Evolutionary conservation across 2,888 invertebrate genomes (phyloP), one percentile per base, ranked within the genome.

Genomic region (Yponomeuta malinellus): DNA sequence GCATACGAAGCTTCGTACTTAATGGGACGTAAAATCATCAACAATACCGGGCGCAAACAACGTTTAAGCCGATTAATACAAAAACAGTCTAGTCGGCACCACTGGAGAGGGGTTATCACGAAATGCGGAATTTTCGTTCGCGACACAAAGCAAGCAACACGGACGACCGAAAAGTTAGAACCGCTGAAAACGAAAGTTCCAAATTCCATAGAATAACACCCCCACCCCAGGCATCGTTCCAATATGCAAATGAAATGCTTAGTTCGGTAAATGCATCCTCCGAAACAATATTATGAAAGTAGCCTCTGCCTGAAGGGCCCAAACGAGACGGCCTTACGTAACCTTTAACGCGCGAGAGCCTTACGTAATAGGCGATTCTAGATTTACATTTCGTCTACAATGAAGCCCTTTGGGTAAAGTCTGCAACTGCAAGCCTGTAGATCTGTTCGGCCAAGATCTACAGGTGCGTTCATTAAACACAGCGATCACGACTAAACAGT

Each of bases 271-370:
- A 10, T 31, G 64, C 64, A 23, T 64, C 10, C 64, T 2, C 6
- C 64, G 8, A 64, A 2, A 64, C 31, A 23, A 23, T 9, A 23
- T 63, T 66, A 37, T 43, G 33, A 12, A 67, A 4, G n/a, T 12
- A 67, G 29, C 67, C 43, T 64, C n/a, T 64, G 29, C 10, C 12
- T 64, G 64, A 29, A 43, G 29, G 37, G 31, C 69, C 67, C 63
- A 63, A 86, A 79, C 84, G 76, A 74, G 80, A 2, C 52, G 3
- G 52, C 52, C 87, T 90, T 90, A 90, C 90, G 89, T 90, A 90
- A 90, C 88, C 85, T 78, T 81, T 80, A 80, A 76, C 75, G 78
- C 76, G 74, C 4, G n/a, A 48, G 68, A 48, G 52, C 52, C 52
- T 59, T 64, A 64, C 29, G 64, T 64, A 64, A 67, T 15, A 31